Percentiles rank a stretch among this genome's conserved stretches.
These are phyloP conservation scores for Ochlodes sylvanus DNA, from an alignment of 2,888 invertebrate species.

Conservation along the genomic window DNA sequence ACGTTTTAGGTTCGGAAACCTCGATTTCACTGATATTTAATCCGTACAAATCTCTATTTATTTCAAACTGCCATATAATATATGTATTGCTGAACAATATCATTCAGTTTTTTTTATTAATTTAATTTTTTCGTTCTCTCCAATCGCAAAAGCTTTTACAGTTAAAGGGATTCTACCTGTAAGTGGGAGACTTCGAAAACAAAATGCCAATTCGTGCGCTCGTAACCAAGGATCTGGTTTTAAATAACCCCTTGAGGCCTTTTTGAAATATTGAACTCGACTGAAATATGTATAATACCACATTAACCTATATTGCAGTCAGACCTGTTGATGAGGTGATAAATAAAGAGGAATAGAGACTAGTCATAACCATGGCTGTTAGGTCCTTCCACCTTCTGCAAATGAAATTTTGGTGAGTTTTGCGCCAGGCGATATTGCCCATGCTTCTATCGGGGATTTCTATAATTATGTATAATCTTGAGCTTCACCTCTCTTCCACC, in stretches of 20 bases:
- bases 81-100: too few species aligned
- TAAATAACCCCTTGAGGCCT: background rate
- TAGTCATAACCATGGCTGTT: background rate
- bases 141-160: too few species aligned
- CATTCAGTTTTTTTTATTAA: too few species aligned
- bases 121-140: too few species aligned
- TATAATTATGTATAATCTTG: constrained; percentile 59
- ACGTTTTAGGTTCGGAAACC: too few species aligned
- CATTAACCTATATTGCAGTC: background rate
- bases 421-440: constrained; percentile 32
- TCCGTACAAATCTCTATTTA: too few species aligned
- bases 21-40: too few species aligned
- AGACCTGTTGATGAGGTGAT: background rate
- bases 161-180: too few species aligned
- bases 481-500: constrained; percentile 67
- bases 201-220: background rate
- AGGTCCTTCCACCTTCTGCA: background rate
- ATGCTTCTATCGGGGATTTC: constrained; percentile 53
- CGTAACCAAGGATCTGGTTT: background rate
- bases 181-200: background rate
- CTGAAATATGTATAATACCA: background rate
- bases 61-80: too few species aligned
- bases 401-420: background rate
- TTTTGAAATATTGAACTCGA: background rate
- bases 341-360: background rate